Evolutionary conservation across 2,797 vertebrate genomes (phyloP).

Genomic region (Leontocebus nigricollis): DNA sequence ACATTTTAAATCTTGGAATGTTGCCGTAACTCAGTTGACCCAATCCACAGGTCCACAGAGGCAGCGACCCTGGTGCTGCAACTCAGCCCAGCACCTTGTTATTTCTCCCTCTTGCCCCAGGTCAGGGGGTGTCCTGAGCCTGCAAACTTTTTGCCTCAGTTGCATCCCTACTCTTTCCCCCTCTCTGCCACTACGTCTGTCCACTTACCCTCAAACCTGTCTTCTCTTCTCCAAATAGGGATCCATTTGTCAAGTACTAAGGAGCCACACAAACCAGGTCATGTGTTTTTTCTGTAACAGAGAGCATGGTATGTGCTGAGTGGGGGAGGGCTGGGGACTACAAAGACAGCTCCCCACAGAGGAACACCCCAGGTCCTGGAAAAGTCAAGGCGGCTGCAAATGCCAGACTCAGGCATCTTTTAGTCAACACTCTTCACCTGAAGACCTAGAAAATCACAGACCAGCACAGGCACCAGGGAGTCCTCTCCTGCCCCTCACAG

Average conservation of each 20-base stretch:
- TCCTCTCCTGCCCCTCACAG: no score
- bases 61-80: no score
- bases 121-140: not conserved
- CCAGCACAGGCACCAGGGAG: not conserved
- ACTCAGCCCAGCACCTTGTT: not conserved
- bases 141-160: not conserved
- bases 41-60: not conserved
- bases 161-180: no score
- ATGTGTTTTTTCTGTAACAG: not conserved
- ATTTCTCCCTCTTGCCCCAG: not conserved
- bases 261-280: not conserved
- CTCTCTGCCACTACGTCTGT: not conserved
- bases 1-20: not conserved
- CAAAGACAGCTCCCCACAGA: not conserved
- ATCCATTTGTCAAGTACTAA: not conserved
- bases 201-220: not conserved
- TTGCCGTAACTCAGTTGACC: not conserved
- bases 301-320: not conserved
- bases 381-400: not conserved
- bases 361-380: not conserved
- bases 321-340: not conserved
- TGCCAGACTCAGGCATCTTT: not conserved
- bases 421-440: not conserved
- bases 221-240: not conserved
- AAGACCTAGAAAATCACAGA: not conserved